Base-by-base conservation (phyloP, 2,113 vertebrate genomes). In the Neogobius melanostomus region DNA sequence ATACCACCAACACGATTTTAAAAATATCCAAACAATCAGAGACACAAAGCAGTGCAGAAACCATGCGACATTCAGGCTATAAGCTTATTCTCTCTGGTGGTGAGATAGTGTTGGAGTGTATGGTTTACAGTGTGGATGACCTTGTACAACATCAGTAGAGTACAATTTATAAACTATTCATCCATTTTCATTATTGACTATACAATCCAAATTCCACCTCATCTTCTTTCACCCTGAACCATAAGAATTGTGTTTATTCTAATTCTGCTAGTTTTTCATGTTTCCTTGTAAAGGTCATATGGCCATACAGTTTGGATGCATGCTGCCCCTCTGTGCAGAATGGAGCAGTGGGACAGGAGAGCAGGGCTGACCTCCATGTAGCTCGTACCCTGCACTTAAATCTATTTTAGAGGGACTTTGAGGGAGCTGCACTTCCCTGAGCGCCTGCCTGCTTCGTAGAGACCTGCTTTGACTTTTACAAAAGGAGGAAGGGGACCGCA, bases 331-430 rank as follows among this genome's bases (percentile, higher is more conserved):
- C 79, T 72, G 82, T 61, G 71, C 86, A 82, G 77, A 86, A 83
- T 77, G n/a, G 72, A 83, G 80, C 85, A 77, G 66, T 68, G 64
- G 84, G 69, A 66, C 71, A 87, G 72, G 72, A 76, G 82, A 8
- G 36, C 79, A 74, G 82, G 6, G 42, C 76, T 80, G 81, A 87
- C 89, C 88, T 92, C 82, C 36, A 63, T 83, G 86, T 36, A 71
- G 87, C 80, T 89, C 79, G 79, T 72, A 90, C 89, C 87, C 90
- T 91, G 84, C 88, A 91, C 86, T 94, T 94, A 94, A 93, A 88
- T 93, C 92, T 93, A 93, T 94, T 93, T 93, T 85, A 62, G 87
- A 88, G 75, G 76, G 76, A 87, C 81, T 63, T 69, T 54, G 47
- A 6, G 69, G 51, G 80, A 76, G 68, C 43, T 44, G 48, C 79